Evolutionary conservation across 1,140 invertebrate genomes (phyloP).

Genomic region (Platyscapa corneri): DNA sequence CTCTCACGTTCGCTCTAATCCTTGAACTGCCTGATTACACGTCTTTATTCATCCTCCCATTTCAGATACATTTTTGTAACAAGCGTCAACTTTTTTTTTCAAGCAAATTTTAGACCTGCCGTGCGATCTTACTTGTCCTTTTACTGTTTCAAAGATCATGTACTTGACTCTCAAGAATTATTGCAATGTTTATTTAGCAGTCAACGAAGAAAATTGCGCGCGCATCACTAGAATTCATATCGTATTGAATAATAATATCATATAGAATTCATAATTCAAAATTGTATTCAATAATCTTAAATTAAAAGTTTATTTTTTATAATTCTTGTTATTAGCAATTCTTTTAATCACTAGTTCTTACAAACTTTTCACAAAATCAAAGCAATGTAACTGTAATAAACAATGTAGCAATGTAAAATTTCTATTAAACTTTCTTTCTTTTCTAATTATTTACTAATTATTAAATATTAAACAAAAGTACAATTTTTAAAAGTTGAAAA

Average conservation of each 20-base stretch:
- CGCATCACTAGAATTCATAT: background rate
- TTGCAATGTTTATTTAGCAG: constrained; percentile 13
- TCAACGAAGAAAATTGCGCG: background rate
- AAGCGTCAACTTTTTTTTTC: background rate
- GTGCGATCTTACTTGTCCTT: background rate
- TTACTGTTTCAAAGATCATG: background rate
- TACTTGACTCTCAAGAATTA: constrained; percentile 24
- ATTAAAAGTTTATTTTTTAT: too few species aligned
- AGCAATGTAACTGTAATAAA: too few species aligned
- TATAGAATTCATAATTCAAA: too few species aligned
- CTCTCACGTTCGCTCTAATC: constrained; percentile 20
- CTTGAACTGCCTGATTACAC: constrained; percentile 27
- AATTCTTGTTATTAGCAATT: too few species aligned
- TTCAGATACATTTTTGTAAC: constrained; percentile 19
- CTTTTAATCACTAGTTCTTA: too few species aligned
- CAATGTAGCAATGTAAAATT: too few species aligned
- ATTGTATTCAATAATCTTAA: background rate
- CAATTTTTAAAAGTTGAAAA: too few species aligned
- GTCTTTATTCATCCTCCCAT: background rate
- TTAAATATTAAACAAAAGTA: too few species aligned
- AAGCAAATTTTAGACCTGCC: too few species aligned
- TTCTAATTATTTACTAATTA: too few species aligned
- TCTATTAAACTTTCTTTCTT: too few species aligned
- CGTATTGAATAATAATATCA: background rate
- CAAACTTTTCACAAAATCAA: too few species aligned